These are phyloP conservation scores for Carcinoscorpius rotundicauda DNA, from an alignment of 1,140 invertebrate species.

Conservation along the genomic window DNA sequence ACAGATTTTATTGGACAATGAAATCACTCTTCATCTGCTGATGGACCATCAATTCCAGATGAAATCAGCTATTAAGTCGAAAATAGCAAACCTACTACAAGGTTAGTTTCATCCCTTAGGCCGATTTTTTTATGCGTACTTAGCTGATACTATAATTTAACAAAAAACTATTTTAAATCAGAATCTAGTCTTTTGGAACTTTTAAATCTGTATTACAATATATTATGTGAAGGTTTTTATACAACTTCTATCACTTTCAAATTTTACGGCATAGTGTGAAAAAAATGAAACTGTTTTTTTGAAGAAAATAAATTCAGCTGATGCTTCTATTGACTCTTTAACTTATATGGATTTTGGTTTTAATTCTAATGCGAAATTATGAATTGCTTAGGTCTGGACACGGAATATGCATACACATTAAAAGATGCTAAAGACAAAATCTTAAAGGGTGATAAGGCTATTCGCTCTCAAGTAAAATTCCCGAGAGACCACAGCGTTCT, in stretches of 20 bases:
- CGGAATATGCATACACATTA: slow-evolving; percentile 34
- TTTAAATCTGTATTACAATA: too few relatives aligned
- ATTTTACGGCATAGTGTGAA: not conserved
- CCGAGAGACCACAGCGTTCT: slow-evolving; percentile 62
- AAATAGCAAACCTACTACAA: slow-evolving; percentile 55
- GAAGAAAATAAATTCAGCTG: not conserved
- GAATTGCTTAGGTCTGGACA: slow-evolving; percentile 47
- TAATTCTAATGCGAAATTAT: too few relatives aligned
- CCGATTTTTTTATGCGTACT: too few relatives aligned
- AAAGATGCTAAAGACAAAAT: slow-evolving; percentile 29
- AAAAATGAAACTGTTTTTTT: not conserved
- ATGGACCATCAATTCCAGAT: slow-evolving; percentile 60
- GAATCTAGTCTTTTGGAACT: not conserved
- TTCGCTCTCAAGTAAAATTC: slow-evolving; percentile 54
- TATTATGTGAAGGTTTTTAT: too few relatives aligned
- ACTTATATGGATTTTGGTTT: too few relatives aligned
- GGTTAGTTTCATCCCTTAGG: slow-evolving; percentile 36
- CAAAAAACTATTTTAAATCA: not conserved
- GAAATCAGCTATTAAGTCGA: slow-evolving; percentile 15
- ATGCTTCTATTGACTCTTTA: not conserved
- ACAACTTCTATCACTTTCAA: not conserved
- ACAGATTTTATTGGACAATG: slow-evolving; percentile 61
- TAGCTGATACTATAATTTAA: too few relatives aligned
- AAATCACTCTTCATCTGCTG: slow-evolving; percentile 62
- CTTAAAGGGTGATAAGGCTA: slow-evolving; percentile 44